Base-by-base conservation (phyloP, 1,140 invertebrate genomes). In the Drosophila oshimai region DNA sequence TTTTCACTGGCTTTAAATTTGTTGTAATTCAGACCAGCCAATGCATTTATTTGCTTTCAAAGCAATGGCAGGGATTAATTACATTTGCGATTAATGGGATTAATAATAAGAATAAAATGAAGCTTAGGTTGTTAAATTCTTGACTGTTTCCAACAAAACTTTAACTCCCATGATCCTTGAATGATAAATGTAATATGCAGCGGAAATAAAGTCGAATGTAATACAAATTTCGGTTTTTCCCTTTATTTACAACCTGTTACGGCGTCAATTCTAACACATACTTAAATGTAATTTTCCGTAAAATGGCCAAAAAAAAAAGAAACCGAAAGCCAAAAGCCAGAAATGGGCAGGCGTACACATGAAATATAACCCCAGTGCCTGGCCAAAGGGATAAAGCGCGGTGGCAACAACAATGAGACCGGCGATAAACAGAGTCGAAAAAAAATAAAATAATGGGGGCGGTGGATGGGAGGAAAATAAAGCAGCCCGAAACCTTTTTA, bases 161-260 rank as follows among this genome's bases (percentile, higher is more conserved):
- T 37, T 33, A 47, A 26, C 42, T 36, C 5, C 20, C 4, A 5
- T 20, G 22, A 50, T 22, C 13, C 28, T 46, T 12, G 10, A 29
- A 39, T 57, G 36, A 53, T 50, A 28, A 57, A 47, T 53, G 51
- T 42, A 29, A 53, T 41, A 28, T 57, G 46, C 20, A 34, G 18
- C 39, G 31, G 39, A 57, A 77, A 61, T 61, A 54, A 74, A 61
- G 58, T 65, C 49, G 36, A 74, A 58, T 74, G 61, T 67, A 65
- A 53, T 64, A 67, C 60, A 60, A 65, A 65, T 65, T 61, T 26
- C 51, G 50, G 39, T 6, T n/a, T 47, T 46, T 70, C 49, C 46
- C 71, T 31, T 87, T 81, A 80, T 86, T 86, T 87, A 86, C 76
- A 87, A 87, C 81, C 81, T 87, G 81, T 87, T 87, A 81, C 60